These are phyloP conservation scores for Numenius phaeopus DNA, from an alignment of 2,797 vertebrate species.

Conservation along the genomic window DNA sequence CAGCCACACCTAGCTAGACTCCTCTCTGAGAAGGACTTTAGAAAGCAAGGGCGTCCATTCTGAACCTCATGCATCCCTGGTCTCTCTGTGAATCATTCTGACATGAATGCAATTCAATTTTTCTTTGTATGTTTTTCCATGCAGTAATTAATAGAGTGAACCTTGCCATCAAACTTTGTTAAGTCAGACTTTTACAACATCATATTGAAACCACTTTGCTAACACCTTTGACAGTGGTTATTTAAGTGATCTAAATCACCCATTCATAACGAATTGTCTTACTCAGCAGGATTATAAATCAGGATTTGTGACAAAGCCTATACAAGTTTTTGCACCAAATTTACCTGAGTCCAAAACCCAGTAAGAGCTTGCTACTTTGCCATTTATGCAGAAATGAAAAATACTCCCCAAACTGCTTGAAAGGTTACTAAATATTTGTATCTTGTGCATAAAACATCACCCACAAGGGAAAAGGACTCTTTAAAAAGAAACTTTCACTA, in stretches of 20 bases:
- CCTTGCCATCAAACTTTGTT: not conserved
- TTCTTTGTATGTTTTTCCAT: not conserved
- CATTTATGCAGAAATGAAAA: not conserved
- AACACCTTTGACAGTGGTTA: not conserved
- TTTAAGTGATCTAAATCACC: not conserved
- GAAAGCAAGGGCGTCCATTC: not conserved
- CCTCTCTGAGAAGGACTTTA: not conserved
- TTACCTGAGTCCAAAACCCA: not conserved
- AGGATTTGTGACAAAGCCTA: not conserved
- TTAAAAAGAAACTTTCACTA: not conserved
- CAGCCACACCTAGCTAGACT: not conserved
- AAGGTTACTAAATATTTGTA: not conserved
- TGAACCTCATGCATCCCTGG: not conserved
- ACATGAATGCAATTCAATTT: not conserved
- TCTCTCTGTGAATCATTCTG: not conserved
- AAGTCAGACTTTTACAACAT: not conserved
- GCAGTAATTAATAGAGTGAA: not conserved
- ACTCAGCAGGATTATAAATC: not conserved
- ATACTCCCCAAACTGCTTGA: not conserved
- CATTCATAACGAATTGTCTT: not conserved
- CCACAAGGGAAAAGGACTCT: not conserved
- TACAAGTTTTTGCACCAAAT: not conserved
- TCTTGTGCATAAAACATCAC: not conserved
- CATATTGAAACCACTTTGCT: not conserved
- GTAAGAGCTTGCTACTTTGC: not conserved